Evolutionary conservation across 1,140 invertebrate species (phyloP).

Genomic region (Anoplolepis gracilipes): DNA sequence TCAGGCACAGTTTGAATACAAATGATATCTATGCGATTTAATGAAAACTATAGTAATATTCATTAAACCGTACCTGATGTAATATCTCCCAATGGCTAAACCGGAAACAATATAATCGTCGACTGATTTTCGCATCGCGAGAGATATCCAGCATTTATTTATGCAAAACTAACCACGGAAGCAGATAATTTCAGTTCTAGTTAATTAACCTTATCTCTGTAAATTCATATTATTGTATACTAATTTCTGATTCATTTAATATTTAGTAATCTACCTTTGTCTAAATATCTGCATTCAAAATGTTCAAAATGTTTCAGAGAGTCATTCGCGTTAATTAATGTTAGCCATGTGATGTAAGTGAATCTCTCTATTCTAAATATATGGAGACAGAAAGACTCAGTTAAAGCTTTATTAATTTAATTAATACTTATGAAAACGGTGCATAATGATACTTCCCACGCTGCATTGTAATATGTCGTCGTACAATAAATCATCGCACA

Average conservation of each 20-base stretch:
- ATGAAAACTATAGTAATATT: slow-evolving; percentile 13
- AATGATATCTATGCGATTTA: slow-evolving; percentile 20
- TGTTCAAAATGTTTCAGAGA: background rate
- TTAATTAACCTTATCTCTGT: slow-evolving; percentile 31
- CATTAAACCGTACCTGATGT: slow-evolving; percentile 2
- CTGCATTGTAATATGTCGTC: background rate
- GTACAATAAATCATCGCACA: background rate
- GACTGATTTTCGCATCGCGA: background rate
- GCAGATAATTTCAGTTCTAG: slow-evolving; percentile 22
- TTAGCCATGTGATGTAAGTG: background rate
- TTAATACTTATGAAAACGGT: slow-evolving; percentile 9
- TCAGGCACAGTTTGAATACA: background rate
- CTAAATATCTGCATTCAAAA: slow-evolving; percentile 21
- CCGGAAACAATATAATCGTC: slow-evolving; percentile 2
- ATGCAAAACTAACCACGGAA: slow-evolving; percentile 18
- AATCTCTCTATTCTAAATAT: slow-evolving; percentile 9
- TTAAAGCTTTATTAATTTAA: slow-evolving; percentile 13
- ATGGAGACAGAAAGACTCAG: background rate
- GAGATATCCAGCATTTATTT: slow-evolving; percentile 16
- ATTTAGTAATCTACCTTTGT: slow-evolving; percentile 22
- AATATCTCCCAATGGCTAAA: background rate
- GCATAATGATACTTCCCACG: slow-evolving; percentile 2
- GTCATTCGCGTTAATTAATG: slow-evolving; percentile 24
- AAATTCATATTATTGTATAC: background rate
- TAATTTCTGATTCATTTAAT: slow-evolving; percentile 51